Evolutionary conservation across 2,797 vertebrate species (phyloP), one percentile per base, ranked within the genome.

Genomic region (Xiphorhynchus erythropygius): DNA sequence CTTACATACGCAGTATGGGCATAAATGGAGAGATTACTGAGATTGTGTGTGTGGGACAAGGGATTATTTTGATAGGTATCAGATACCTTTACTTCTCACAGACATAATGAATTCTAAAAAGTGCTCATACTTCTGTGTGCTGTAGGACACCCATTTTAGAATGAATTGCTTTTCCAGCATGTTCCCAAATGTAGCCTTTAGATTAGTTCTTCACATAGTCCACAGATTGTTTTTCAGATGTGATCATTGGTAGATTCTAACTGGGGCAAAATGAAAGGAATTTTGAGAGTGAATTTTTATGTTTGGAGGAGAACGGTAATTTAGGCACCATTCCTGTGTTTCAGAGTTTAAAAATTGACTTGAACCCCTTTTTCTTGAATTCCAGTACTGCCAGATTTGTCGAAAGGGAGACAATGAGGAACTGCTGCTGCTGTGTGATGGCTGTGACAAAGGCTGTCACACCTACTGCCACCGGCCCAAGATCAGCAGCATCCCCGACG

Each of bases 381-480:
- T 98, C 39, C 81, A 99, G 99, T 99, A 99, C 97, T 99, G 99
- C 98, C 99, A 99, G 93, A 99, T 99, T 60, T 99, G 99, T 96
- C 99, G 98, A 84, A 99, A 99, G 97, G 99, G 99, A 59, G 99
- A 99, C 95, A 99, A 99, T 33, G 99, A 99, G 96, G 99, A 99
- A 81, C 98, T 99, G 73, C 98, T 99, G 75, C 98, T 99, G 81
- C 98, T 99, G 82, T 99, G 99, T 95, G 99, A 99, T 35, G 99
- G 99, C 63, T 99, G 99, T 90, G 99, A 99, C 96, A 99, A 99
- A 98, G 99, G 99, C 95, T 99, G 99, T 97, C 99, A 99, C 90
- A 99, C 99, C 32, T 99, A 99, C 97, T 99, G 99, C 98, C 99
- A 99, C 97, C 98, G 99, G 93, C 99, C 99, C 97, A 99, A 99